Percentiles rank a stretch among this genome's conserved stretches.
Evolutionary conservation across 2,888 invertebrate species (phyloP).

Genomic region (Ichneumoninae sp.): DNA sequence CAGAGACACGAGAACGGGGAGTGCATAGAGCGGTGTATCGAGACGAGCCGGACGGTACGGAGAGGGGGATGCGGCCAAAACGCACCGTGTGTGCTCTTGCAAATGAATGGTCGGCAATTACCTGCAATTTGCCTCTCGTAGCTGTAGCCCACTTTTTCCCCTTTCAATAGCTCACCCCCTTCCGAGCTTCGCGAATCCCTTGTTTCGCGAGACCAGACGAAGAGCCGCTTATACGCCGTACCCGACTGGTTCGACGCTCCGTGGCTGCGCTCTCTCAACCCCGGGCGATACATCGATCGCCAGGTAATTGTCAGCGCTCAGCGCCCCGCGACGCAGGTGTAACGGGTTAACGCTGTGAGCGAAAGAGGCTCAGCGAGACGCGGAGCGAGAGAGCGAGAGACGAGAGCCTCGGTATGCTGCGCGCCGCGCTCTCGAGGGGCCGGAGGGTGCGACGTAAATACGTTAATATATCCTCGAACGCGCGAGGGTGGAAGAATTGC

Average conservation of each 20-base stretch:
- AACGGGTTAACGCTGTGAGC: constrained; percentile 77
- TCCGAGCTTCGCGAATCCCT: constrained; percentile 13
- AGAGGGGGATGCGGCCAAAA: constrained; percentile 47
- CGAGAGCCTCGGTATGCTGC: constrained; percentile 52
- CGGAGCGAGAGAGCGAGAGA: constrained; percentile 24
- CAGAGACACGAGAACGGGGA: constrained; percentile 2
- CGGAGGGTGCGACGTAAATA: constrained; percentile 77
- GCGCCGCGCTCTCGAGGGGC: constrained; percentile 53
- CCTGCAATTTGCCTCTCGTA: constrained; percentile 80
- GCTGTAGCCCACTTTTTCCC: constrained; percentile 71
- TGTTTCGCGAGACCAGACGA: constrained; percentile 55
- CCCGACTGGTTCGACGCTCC: constrained; percentile 23
- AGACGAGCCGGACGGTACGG: constrained; percentile 33
- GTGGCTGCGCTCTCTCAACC: constrained; percentile 62
- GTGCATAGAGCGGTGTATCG: neutral
- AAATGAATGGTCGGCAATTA: constrained; percentile 82
- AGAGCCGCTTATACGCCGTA: constrained; percentile 64
- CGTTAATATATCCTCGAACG: constrained; percentile 75
- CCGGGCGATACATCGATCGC: constrained; percentile 83
- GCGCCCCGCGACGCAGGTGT: constrained; percentile 81
- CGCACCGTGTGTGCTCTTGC: constrained; percentile 75
- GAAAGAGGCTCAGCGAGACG: constrained; percentile 32
- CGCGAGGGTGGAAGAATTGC: constrained; percentile 63
- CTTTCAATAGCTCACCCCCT: constrained; percentile 66
- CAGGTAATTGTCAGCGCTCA: constrained; percentile 83